phyloP scores from a whole-genome alignment of 2,113 vertebrate species.

The Silurus glanis region DNA sequence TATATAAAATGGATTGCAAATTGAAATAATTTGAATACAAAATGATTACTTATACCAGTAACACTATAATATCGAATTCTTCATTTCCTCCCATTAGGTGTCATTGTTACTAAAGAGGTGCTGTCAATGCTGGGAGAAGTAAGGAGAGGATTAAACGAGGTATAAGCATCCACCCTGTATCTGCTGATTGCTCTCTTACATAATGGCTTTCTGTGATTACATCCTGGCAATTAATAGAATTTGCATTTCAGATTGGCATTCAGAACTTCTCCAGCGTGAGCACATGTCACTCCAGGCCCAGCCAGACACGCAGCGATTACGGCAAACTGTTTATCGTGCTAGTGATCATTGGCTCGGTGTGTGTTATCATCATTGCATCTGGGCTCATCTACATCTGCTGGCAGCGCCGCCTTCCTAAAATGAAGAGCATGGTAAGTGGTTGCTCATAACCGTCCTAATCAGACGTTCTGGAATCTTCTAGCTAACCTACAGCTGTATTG shows the following conservation, averaged over 20 bases:
- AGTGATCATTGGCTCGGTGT: conserved; percentile 93
- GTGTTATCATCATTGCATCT: conserved; percentile 88
- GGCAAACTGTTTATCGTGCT: conserved; percentile 93
- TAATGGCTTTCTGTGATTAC: not conserved
- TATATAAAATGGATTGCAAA: too few relatives aligned
- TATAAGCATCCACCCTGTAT: conserved; percentile 58
- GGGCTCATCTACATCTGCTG: conserved; percentile 96
- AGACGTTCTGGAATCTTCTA: not conserved
- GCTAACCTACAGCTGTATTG: not conserved
- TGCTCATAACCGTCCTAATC: not conserved
- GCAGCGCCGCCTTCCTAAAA: conserved; percentile 86
- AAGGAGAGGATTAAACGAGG: conserved; percentile 83
- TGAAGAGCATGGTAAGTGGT: conserved; percentile 84
- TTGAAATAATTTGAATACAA: too few relatives aligned
- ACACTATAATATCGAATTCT: not conserved
- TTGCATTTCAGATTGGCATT: conserved; percentile 81
- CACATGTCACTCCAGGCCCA: conserved; percentile 82
- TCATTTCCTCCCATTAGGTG: conserved; percentile 67
- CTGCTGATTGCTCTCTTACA: not conserved
- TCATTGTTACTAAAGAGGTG: conserved; percentile 88
- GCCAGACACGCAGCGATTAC: conserved; percentile 89
- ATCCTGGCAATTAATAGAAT: not conserved
- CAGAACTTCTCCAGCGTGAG: conserved; percentile 84
- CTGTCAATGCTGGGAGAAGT: conserved; percentile 85
- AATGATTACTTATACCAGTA: too few relatives aligned